Evolutionary conservation across 2,113 vertebrate species (phyloP).

Genomic region (Symphodus melops): DNA sequence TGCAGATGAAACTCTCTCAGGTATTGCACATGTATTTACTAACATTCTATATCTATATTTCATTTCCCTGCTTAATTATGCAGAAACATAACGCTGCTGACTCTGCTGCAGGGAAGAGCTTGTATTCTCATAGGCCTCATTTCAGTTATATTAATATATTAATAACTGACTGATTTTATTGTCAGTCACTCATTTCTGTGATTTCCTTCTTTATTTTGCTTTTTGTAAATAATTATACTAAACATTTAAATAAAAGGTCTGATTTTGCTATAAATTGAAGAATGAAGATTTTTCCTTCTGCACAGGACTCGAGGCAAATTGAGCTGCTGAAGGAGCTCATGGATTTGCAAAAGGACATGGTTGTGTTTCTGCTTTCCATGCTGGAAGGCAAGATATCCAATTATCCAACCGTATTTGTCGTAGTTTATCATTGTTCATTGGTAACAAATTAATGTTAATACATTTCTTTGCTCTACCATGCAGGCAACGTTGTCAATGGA

Average conservation of each 20-base stretch:
- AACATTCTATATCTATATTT: not conserved
- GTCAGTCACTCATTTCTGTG: too few species aligned
- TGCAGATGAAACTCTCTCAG: constrained; percentile 99
- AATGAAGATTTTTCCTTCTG: constrained; percentile 22
- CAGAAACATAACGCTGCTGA: not conserved
- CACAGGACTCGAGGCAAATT: constrained; percentile 94
- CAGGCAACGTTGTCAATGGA: constrained; percentile 95
- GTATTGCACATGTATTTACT: constrained; percentile 67
- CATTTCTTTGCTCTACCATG: not conserved
- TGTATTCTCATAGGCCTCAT: too few species aligned
- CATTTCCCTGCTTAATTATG: not conserved
- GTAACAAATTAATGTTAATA: not conserved
- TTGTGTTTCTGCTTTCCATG: constrained; percentile 97
- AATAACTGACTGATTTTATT: too few species aligned
- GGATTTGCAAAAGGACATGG: constrained; percentile 98
- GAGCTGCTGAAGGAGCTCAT: constrained; percentile 93
- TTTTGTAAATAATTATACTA: too few species aligned
- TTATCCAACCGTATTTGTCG: not conserved
- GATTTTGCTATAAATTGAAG: not conserved
- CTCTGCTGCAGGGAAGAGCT: not conserved
- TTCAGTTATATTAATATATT: too few species aligned
- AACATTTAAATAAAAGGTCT: too few species aligned
- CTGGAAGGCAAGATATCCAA: constrained; percentile 87
- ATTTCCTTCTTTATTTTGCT: too few species aligned
- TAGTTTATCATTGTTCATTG: not conserved